These are phyloP conservation scores for Malthinus flaveolus DNA, from an alignment of 2,888 invertebrate species.

Conservation along the genomic window DNA sequence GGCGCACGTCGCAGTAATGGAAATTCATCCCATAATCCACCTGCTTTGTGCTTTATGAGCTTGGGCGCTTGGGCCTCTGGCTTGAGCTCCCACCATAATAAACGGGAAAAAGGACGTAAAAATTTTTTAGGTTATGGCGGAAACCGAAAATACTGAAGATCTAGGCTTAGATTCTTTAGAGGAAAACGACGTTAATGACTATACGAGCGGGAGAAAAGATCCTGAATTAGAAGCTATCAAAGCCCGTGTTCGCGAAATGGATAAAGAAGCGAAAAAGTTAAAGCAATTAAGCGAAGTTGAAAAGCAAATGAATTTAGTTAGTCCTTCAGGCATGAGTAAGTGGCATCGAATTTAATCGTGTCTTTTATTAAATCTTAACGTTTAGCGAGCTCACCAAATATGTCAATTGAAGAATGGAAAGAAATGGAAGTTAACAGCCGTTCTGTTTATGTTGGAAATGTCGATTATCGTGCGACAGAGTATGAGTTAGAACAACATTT, in stretches of 20 bases:
- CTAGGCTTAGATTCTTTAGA: slow-evolving; percentile 59
- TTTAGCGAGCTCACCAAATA: slow-evolving; percentile 74
- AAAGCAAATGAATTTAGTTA: slow-evolving; percentile 95
- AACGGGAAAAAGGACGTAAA: not conserved
- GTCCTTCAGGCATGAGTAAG: slow-evolving; percentile 79
- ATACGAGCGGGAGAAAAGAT: slow-evolving; percentile 58
- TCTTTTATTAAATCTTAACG: slow-evolving; percentile 15
- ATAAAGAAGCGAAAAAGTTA: slow-evolving; percentile 98
- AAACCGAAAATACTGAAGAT: slow-evolving; percentile 58
- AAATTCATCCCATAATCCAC: too few relatives aligned
- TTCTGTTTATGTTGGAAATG: slow-evolving; percentile 94
- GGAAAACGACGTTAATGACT: slow-evolving; percentile 62
- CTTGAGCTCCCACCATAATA: too few relatives aligned
- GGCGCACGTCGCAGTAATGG: too few relatives aligned
- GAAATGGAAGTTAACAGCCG: slow-evolving; percentile 97
- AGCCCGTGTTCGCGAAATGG: slow-evolving; percentile 97
- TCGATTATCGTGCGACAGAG: slow-evolving; percentile 98
- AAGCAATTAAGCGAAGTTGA: slow-evolving; percentile 97
- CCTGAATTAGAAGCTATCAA: slow-evolving; percentile 95
- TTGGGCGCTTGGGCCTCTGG: too few relatives aligned
- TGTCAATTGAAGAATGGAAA: slow-evolving; percentile 95
- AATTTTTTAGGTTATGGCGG: slow-evolving; percentile 48
- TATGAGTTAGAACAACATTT: slow-evolving; percentile 98
- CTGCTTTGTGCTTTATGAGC: too few relatives aligned
- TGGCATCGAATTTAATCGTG: not conserved